Conservation (phyloP, 2,113 vertebrate genomes). For the Sarotherodon lohbergeri region DNA sequence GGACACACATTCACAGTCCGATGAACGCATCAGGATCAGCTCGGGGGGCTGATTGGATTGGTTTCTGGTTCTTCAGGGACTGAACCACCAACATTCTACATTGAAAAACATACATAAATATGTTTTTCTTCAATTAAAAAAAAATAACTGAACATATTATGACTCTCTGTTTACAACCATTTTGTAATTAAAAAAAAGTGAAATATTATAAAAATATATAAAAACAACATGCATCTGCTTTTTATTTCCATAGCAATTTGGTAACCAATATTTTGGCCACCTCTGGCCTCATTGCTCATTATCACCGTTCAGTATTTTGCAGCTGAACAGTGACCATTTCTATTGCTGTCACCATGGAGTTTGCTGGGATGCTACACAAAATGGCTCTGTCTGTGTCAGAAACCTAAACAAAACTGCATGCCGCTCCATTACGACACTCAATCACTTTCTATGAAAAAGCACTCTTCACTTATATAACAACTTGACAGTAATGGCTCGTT, state of each 20-base stretch:
- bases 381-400: slow-evolving; percentile 3
- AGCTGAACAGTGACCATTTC: not conserved
- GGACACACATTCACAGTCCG: not conserved
- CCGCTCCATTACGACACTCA: slow-evolving; percentile 31
- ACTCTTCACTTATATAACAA: slow-evolving; percentile 51
- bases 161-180: not conserved
- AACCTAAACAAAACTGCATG: slow-evolving; percentile 30
- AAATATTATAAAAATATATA: not conserved
- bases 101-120: not conserved
- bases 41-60: not conserved
- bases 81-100: not conserved
- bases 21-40: not conserved
- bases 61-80: not conserved
- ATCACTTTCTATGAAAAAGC: slow-evolving; percentile 44
- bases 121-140: not conserved
- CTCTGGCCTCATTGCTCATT: not conserved
- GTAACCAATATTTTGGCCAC: not conserved
- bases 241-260: not conserved
- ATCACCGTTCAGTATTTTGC: not conserved
- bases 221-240: not conserved
- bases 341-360: not conserved
- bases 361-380: not conserved
- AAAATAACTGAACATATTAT: not conserved
- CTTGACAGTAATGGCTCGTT: slow-evolving; percentile 63
- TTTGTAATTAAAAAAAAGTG: not conserved